Base-by-base conservation (phyloP, 2,797 vertebrate species). In the Syndactyla subalaris region DNA sequence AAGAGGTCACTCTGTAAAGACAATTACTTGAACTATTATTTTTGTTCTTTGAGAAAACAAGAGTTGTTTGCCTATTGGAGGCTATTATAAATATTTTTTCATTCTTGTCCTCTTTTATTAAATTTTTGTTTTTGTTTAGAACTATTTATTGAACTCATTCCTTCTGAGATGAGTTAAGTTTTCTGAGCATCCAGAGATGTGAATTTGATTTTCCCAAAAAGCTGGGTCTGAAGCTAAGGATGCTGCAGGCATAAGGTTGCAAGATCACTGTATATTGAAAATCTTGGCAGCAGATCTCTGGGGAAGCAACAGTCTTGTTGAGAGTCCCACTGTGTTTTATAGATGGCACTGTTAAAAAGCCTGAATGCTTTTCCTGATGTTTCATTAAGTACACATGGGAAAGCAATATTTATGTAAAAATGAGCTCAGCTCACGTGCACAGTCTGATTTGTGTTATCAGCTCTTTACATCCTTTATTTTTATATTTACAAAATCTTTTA, bases 281-380 rank as follows among this genome's bases (percentile, higher is more conserved):
- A 20, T 68, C 32, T 71, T 70, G 66, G 78, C 67, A 92, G 32
- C 26, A 65, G 48, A 75, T 45, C 29, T 78, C 48, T 7, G 34
- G 36, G 45, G 54, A 78, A 88, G 62, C 7, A 72, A 51, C 7
- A 3, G 41, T 82, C 92, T 77, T 89, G 49, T 61, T 80, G 48
- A 62, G 58, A 91, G 68, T 83, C 65, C 41, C 65, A 34, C 82
- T 52, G 59, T 32, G 38, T 61, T 91, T 92, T 89, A 62, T 80
- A 87, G 54, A 79, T 65, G 45, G 41, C 38, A 85, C 29, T 74
- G 57, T 74, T 87, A 74, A 63, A 73, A 91, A 85, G 6, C 4
- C 32, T 87, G 68, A 90, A 54, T 62, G 24, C 29, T 94, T 96
- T 68, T 93, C 92, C 92, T 88, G 58, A 49, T 80, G 52, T 94